Conservation (phyloP, 2,797 vertebrate species). For the Fistularia commersonii region DNA sequence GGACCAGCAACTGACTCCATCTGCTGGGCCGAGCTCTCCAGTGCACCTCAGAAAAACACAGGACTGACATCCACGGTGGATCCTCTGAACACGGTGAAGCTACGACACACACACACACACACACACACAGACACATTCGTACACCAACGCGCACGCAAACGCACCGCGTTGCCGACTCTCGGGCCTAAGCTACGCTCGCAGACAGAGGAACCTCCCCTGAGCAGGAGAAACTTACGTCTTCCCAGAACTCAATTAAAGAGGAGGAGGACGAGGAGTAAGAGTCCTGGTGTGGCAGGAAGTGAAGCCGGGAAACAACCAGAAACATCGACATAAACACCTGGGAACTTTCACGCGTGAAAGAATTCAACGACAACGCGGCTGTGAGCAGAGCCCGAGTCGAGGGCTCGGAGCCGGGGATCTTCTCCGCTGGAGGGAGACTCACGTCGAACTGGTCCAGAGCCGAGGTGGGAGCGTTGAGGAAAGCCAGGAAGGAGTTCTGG, state of each 20-base stretch:
- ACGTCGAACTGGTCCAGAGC: conserved; percentile 96
- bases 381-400: too few relatives aligned
- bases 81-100: too few relatives aligned
- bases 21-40: too few relatives aligned
- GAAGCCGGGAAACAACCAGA: conserved; percentile 69
- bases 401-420: too few relatives aligned
- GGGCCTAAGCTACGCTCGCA: conserved; percentile 25
- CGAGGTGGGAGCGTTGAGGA: conserved; percentile 95
- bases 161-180: not conserved
- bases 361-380: too few relatives aligned
- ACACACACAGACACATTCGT: conserved; percentile 10
- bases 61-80: too few relatives aligned
- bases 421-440: conserved; percentile 77
- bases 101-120: conserved; percentile 9
- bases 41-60: too few relatives aligned
- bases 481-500: conserved; percentile 98
- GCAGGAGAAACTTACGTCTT: conserved; percentile 88
- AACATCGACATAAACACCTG: conserved; percentile 12
- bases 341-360: too few relatives aligned
- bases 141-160: too few relatives aligned
- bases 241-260: conserved; percentile 97
- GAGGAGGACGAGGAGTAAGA: conserved; percentile 94
- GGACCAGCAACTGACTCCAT: too few relatives aligned
- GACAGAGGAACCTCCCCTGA: conserved; percentile 9
- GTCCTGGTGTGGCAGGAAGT: conserved; percentile 86